Base-by-base conservation (phyloP, 2,113 vertebrate genomes). In the Coracopsis vasa region DNA sequence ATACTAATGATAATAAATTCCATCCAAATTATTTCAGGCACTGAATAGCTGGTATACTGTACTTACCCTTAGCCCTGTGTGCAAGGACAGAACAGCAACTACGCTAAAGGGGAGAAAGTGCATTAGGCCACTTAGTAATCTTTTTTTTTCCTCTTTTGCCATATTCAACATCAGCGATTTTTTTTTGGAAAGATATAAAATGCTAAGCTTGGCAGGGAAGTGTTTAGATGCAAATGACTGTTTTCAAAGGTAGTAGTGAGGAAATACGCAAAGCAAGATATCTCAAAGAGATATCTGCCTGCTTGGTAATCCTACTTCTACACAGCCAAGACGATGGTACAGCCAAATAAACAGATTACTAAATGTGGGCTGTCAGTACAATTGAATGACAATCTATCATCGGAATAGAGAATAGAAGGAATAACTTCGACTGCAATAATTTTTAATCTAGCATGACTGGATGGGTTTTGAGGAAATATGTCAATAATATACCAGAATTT, bases 1-100 rank as follows among this genome's bases (percentile, higher is more conserved):
- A 62, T n/a, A 28, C 45, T 56, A 48, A 62, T 64, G 91, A 64
- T 80, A 96, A 97, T 61, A 65, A 97, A 97, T 88, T 72, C 90
- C 53, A 64, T 48, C 67, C 81, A 88, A 67, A 45, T 77, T 60
- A 90, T 72, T 72, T 62, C 54, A 87, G 73, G 51, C 88, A 37
- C 35, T 64, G 73, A 78, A 28, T 8, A 83, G 21, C 51, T 85
- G 75, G 73, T 71, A 9, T 39, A 16, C 24, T 33, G 47, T 27
- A 4, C 21, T 71, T 53, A 56, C 23, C 80, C 50, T 69, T 7
- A 94, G 66, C 53, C 48, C 47, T 81, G 15, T 16, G 27, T 33
- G 78, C 47, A 72, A 83, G 67, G 75, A 67, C 18, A 80, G 84
- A 65, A 60, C 28, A 44, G 14, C n/a, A 48, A 27, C 41, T 9